A percentile compares a stretch with the other conserved stretches of the same genome.
phyloP scores from a whole-genome alignment of 2,113 vertebrate species.

The Cariama cristata region DNA sequence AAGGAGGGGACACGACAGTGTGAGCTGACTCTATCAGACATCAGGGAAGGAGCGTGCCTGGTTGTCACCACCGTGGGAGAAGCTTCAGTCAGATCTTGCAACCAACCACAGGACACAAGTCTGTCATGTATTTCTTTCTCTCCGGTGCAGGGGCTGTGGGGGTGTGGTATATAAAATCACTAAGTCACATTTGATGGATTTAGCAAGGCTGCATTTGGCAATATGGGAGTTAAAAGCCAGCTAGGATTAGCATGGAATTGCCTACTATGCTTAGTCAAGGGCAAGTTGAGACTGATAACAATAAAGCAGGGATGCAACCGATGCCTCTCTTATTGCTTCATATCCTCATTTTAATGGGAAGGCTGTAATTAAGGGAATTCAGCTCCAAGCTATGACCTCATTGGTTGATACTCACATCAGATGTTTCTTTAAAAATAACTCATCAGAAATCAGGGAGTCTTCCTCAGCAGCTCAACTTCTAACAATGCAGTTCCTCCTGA shows the following conservation, averaged over 20 bases:
- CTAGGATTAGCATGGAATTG: not conserved
- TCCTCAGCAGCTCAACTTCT: not conserved
- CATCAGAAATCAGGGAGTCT: slow-evolving; percentile 28
- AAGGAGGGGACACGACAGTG: not conserved
- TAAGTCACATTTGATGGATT: not conserved
- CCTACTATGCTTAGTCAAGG: not conserved
- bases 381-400: slow-evolving; percentile 52
- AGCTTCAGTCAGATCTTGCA: not conserved
- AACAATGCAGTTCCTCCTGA: slow-evolving; percentile 60
- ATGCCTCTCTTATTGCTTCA: slow-evolving; percentile 13
- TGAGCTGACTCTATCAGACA: not conserved
- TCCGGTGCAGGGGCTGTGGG: not conserved
- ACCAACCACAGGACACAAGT: fast-evolving
- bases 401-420: slow-evolving; percentile 28
- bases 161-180: not conserved
- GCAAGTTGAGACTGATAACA: slow-evolving; percentile 37
- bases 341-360: slow-evolving; percentile 28
- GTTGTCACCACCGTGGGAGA: not conserved
- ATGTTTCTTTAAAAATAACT: slow-evolving; percentile 35
- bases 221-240: not conserved
- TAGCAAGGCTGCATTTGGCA: not conserved
- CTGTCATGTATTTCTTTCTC: not conserved
- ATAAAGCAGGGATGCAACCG: not conserved
- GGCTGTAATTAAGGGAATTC: slow-evolving; percentile 38
- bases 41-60: fast-evolving